phyloP scores from a whole-genome alignment of 2,113 vertebrate genomes.

The Cathartes aura region DNA sequence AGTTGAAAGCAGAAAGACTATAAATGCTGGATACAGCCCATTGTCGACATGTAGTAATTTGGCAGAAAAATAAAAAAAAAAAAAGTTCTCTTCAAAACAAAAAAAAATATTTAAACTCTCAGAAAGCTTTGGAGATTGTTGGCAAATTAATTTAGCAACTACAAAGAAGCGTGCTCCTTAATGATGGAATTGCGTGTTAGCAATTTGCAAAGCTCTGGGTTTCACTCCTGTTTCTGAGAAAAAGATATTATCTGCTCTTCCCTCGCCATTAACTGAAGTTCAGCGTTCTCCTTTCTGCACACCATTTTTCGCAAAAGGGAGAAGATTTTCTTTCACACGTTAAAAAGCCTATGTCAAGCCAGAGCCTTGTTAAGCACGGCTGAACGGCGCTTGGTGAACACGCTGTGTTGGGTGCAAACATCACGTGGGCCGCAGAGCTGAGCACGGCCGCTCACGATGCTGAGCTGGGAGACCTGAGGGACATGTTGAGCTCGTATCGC shows the following conservation, averaged over 20 bases:
- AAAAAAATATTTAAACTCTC: background rate
- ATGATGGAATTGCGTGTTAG: background rate
- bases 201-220: background rate
- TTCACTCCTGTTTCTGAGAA: background rate
- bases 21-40: background rate
- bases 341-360: background rate
- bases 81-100: conserved; percentile 5
- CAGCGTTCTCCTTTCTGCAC: background rate
- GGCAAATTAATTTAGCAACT: background rate
- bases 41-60: conserved; percentile 7
- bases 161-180: background rate
- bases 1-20: conserved; percentile 1
- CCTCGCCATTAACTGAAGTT: background rate
- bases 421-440: fast-evolving
- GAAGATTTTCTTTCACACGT: background rate
- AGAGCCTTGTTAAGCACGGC: background rate
- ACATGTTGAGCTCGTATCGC: fast-evolving
- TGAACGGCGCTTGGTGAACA: background rate
- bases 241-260: background rate
- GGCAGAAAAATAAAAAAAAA: background rate
- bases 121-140: background rate
- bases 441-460: fast-evolving
- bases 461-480: background rate
- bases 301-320: background rate
- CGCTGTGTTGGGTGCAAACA: background rate